Base-by-base conservation (phyloP, 2,113 vertebrate genomes). In the Cyprinodon variegatus region DNA sequence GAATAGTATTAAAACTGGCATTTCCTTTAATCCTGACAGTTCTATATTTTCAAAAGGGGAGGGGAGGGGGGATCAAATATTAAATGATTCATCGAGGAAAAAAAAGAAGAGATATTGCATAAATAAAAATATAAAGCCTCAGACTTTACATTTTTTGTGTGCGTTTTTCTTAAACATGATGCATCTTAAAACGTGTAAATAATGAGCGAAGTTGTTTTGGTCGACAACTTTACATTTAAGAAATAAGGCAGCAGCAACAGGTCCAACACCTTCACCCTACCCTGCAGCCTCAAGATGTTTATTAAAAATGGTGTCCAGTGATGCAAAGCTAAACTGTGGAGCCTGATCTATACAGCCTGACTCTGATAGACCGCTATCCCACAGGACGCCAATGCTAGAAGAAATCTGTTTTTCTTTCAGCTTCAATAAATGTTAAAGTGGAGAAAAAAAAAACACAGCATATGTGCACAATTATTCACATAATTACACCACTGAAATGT, bases 1-100 rank as follows among this genome's bases (percentile, higher is more conserved):
- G 86, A 90, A 89, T 88, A 83, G 76, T 74, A 88, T 90, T 85
- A 86, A 84, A 86, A 85, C 78, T 63, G 65, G 60, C 63, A 77
- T 85, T 84, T 82, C 79, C 73, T 83, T 78, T 85, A 85, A 91
- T 86, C 88, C 82, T 83, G 76, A 74, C 84, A 74, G 74, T 81
- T 67, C 48, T 20, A 50, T 72, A 48, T 45, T 36, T 70, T 45
- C 29, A 71, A 61, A 59, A 61, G 41, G 61, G 68, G 71, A 15
- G 50, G 50, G 50, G 14, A 29, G 46, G 14, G 37, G 46, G 86
- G 86, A 89, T 86, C 61, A 81, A 85, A 82, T 78, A 72, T 77
- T 39, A 64, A 80, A 43, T 22, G 68, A 7, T 76, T 68, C 43
- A 65, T 6, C 50, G 36, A 59, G 50, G 45, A 36, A 38, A 43